Base-by-base conservation (phyloP, 2,888 invertebrate species). In the Venusia cambrica region DNA sequence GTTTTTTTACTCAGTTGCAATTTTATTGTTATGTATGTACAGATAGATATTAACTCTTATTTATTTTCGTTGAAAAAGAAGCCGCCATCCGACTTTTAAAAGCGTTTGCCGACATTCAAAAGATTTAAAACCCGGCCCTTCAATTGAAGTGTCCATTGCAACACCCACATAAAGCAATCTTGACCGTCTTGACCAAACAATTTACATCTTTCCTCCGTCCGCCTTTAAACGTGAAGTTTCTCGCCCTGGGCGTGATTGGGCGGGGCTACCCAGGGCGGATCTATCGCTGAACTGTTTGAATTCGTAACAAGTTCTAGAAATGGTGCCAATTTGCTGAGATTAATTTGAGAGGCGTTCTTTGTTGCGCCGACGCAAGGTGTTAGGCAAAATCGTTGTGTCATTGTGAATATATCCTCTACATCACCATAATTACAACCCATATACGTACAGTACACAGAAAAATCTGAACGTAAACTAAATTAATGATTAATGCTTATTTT, bases 241-340 rank as follows among this genome's bases (percentile, higher is more conserved):
- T 46, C 54, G 50, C 62, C 33, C 48, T 54, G 64, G 78, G 80
- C 79, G 79, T 76, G 72, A 66, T 68, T 51, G 64, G 84, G 83
- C 79, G 84, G 74, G 57, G 73, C 67, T 16, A 35, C 37, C 62
- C 54, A 64, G 68, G 81, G 79, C 73, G 78, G 76, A 55, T 46
- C 38, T 32, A 41, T 53, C 19, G 39, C 35, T 30, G 43, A 40
- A 47, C 53, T 68, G 57, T 71, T 70, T 70, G 60, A 57, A 54
- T 48, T 62, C 51, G 29, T 51, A 64, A 66, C 61, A 52, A 58
- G 47, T 75, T 73, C 67, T 37, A 15, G 50, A 70, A 68, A 71
- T 18, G 46, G 44, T 40, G 48, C 59, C 73, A 77, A 80, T 80
- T 85, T 75, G 75, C 66, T 59, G 54, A 60, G 59, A 75, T 75